Base-by-base conservation (phyloP, 2,888 invertebrate genomes). In the Desoria tigrina region DNA sequence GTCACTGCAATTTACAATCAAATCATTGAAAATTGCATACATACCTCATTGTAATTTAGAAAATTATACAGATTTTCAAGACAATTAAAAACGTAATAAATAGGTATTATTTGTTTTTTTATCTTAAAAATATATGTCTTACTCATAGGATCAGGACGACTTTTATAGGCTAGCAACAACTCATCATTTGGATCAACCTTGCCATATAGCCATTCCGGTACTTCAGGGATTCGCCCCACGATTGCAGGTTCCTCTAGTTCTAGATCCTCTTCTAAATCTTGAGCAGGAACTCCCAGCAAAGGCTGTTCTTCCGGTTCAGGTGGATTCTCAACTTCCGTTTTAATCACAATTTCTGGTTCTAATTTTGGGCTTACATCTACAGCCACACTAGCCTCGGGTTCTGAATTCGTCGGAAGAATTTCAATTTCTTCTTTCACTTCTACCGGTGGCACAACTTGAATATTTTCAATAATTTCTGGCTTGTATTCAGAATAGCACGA, bases 141-240 rank as follows among this genome's bases (percentile, higher is more conserved):
- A 59, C 63, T 37, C 51, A 51, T 11, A 11, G 14, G n/a, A 39
- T 58, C 45, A 24, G 72, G 68, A 37, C 72, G 63, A 42, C 63
- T 63, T 14, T 63, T 65, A 50, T 59, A 74, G 1, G 73, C 73
- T 32, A 68, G 62, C 3, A 72, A 65, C 1, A 75, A 59, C 45
- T 75, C 75, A 54, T 75, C 75, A 66, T 75, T 72, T 4, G 68
- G 61, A 54, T 74, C 73, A 49, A 74, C 65, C 9, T 63, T 63
- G 6, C 64, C 57, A 45, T 51, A 65, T 2, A 71, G 55, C 61
- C 63, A 71, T 49, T 27, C 6, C 14, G 61, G 65, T 28, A 61
- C 42, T 14, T 32, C 9, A 14, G 51, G 51, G 1, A 24, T 21
- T n/a, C 57, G 21, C 32, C 57, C 24, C 11, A 11, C 57, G 18